Evolutionary conservation across 2,113 vertebrate genomes (phyloP).

Genomic region (Hemiscyllium ocellatum): DNA sequence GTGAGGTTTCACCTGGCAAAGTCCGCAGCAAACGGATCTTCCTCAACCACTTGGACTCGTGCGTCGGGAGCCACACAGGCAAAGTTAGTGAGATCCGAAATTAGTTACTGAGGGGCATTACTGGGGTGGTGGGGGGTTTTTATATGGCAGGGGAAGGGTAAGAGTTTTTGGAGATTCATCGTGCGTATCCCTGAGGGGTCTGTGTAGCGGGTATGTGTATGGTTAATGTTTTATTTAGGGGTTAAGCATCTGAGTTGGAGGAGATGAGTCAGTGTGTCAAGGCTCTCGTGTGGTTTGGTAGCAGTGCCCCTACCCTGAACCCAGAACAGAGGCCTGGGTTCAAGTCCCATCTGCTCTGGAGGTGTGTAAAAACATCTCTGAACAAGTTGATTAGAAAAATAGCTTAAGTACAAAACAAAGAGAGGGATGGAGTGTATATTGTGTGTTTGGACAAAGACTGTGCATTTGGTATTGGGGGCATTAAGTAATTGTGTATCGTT

Average conservation of each 20-base stretch:
- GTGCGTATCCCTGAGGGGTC: no score
- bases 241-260: background rate
- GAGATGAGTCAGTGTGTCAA: background rate
- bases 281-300: background rate
- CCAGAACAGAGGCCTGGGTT: no score
- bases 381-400: no score
- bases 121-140: background rate
- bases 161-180: no score
- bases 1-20: conserved; percentile 45
- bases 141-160: background rate
- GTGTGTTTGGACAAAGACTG: no score
- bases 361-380: no score
- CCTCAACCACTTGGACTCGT: conserved; percentile 69
- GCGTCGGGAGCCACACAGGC: conserved; percentile 60
- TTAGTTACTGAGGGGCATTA: background rate
- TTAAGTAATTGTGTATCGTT: background rate
- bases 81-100: conserved; percentile 56
- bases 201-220: no score
- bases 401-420: no score
- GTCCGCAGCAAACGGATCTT: conserved; percentile 56
- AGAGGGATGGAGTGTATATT: background rate
- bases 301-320: no score
- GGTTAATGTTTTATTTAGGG: background rate
- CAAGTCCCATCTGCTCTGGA: no score
- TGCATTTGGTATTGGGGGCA: background rate